Evolutionary conservation across 2,888 invertebrate species (phyloP), one percentile per base, ranked within the genome.

Genomic region (Pachydiplax longipennis): DNA sequence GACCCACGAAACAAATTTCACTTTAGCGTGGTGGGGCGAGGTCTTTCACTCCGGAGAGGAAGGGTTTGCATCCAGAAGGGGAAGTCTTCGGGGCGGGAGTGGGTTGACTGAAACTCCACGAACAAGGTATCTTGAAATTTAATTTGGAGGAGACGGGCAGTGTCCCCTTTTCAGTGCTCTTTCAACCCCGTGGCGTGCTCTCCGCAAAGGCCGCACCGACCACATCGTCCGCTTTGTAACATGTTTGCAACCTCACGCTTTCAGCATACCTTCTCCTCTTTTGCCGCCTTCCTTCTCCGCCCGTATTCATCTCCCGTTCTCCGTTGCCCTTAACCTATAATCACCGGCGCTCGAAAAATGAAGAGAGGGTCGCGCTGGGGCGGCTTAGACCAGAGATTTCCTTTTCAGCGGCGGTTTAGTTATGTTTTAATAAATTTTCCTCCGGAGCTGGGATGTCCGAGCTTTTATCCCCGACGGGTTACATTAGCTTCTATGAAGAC

Each of bases 81-180:
- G 82, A 3, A 53, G 65, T 22, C 65, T 65, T 65, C 25, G n/a
- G 65, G 65, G n/a, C 5, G 82, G 6, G 65, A 13, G 25, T 6
- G 82, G 6, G 48, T 48, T 31, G 48, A 48, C 25, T 15, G 31
- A 35, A 83, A 83, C 83, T 83, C 53, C 83, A 22, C 58, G 87
- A 87, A 87, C 87, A 87, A 87, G 87, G 87, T 87, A 87, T 65
- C 87, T 87, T 87, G 87, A 87, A 87, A 87, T 87, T 87, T 87
- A 87, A 87, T 87, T 87, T 87, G 87, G n/a, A 22, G 61, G n/a
- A 25, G 65, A n/a, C 25, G 83, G 87, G 61, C 61, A 87, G 58
- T 87, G 87, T 65, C 65, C 82, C 82, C 58, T 37, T 61, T 61
- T 15, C 65, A 6, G 2, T 5, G 8, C 65, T 65, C 65, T 25